A percentile compares a stretch with the other conserved stretches of the same genome.
phyloP scores from a whole-genome alignment of 2,797 vertebrate species.

The Myoxocephalus aenaeus region DNA sequence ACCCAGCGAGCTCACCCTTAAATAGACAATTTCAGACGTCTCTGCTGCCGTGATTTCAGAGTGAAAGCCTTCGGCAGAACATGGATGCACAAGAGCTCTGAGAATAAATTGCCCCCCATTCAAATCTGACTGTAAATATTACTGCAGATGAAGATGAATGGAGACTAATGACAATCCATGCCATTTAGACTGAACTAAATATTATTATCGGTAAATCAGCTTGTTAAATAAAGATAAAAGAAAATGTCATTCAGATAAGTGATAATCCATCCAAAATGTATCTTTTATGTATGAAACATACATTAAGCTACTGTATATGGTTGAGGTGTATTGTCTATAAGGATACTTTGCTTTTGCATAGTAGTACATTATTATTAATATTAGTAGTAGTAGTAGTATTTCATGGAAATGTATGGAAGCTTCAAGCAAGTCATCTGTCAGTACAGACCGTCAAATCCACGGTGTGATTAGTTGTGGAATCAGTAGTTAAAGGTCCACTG shows the following conservation, averaged over 20 bases:
- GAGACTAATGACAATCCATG: constrained; percentile 2
- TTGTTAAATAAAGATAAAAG: background rate
- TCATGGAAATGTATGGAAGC: background rate
- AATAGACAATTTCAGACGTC: background rate
- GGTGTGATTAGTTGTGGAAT: constrained; percentile 4
- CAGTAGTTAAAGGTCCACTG: background rate
- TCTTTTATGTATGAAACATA: background rate
- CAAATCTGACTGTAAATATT: background rate
- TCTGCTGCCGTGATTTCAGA: constrained; percentile 11
- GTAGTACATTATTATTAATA: background rate
- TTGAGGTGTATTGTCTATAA: background rate
- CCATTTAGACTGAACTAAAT: background rate
- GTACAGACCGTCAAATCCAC: background rate
- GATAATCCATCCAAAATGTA: background rate
- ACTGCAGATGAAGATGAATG: constrained; percentile 3
- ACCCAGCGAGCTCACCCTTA: background rate
- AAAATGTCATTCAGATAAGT: background rate
- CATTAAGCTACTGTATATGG: background rate
- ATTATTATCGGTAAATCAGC: background rate
- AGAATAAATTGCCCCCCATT: background rate
- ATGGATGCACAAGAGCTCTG: background rate
- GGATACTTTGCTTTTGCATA: background rate
- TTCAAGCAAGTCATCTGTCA: background rate
- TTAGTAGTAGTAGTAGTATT: background rate
- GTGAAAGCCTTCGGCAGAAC: background rate